phyloP scores from a whole-genome alignment of 2,888 invertebrate genomes.

The Apotomis capreana region DNA sequence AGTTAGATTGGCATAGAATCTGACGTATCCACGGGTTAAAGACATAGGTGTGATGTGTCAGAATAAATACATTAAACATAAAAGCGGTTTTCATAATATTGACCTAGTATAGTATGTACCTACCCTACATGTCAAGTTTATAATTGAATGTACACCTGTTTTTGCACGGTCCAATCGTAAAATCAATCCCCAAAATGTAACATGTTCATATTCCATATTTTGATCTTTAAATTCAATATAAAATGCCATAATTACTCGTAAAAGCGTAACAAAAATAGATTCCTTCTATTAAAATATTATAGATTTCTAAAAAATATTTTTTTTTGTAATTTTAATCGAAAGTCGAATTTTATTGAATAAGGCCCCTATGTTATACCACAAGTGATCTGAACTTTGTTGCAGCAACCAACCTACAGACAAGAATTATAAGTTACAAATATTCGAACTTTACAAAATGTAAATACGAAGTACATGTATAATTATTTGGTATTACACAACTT shows the following conservation, averaged over 20 bases:
- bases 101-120: no score
- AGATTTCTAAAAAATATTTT: constrained; percentile 69
- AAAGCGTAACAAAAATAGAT: constrained; percentile 82
- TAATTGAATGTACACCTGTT: neutral
- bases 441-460: constrained; percentile 72
- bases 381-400: constrained; percentile 65
- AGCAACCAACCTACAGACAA: constrained; percentile 63
- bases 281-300: constrained; percentile 66
- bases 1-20: no score
- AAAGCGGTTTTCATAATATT: no score
- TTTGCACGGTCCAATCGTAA: constrained; percentile 6
- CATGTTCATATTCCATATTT: constrained; percentile 45
- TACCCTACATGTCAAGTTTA: neutral
- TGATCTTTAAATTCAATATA: constrained; percentile 59
- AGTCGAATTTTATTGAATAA: constrained; percentile 62
- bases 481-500: constrained; percentile 82
- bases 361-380: constrained; percentile 73
- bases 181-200: constrained; percentile 35
- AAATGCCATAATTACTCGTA: constrained; percentile 64
- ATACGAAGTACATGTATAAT: constrained; percentile 70
- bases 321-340: constrained; percentile 62
- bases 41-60: no score
- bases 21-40: no score
- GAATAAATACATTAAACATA: no score
- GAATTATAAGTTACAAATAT: constrained; percentile 66